A percentile compares a stretch with the other conserved stretches of the same genome.
These are phyloP conservation scores for Rotaria macrura DNA, from an alignment of 2,888 invertebrate genomes.

Conservation along the genomic window DNA sequence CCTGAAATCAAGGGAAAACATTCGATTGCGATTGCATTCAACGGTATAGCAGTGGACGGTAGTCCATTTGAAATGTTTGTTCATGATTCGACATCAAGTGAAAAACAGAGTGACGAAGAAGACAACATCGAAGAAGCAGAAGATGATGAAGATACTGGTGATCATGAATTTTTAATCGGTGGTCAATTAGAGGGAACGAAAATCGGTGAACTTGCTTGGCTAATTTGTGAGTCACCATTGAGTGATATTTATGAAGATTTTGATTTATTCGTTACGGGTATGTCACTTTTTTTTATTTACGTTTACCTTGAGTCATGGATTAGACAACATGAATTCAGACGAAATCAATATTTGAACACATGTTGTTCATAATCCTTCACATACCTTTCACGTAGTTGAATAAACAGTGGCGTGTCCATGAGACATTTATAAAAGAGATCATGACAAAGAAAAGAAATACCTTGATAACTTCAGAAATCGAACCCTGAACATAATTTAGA, in stretches of 20 bases:
- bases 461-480: too few relatives aligned
- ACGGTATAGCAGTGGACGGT: constrained; percentile 26
- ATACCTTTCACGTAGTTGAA: too few relatives aligned
- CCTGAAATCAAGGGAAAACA: constrained; percentile 9
- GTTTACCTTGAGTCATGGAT: not conserved
- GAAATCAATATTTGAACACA: too few relatives aligned
- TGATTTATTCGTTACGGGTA: constrained; percentile 24
- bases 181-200: constrained; percentile 26
- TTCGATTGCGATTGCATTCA: constrained; percentile 24
- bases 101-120: not conserved
- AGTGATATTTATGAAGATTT: constrained; percentile 23
- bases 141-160: not conserved
- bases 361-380: too few relatives aligned
- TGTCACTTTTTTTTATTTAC: not conserved
- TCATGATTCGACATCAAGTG: not conserved
- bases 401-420: too few relatives aligned
- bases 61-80: not conserved
- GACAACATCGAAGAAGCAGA: not conserved
- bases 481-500: too few relatives aligned
- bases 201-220: constrained; percentile 28
- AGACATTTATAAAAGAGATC: too few relatives aligned
- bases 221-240: not conserved
- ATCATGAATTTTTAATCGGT: constrained; percentile 21
- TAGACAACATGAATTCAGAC: too few relatives aligned
- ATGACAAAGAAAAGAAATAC: too few relatives aligned